phyloP scores from a whole-genome alignment of 2,113 vertebrate genomes.

The Oncorhynchus keta region DNA sequence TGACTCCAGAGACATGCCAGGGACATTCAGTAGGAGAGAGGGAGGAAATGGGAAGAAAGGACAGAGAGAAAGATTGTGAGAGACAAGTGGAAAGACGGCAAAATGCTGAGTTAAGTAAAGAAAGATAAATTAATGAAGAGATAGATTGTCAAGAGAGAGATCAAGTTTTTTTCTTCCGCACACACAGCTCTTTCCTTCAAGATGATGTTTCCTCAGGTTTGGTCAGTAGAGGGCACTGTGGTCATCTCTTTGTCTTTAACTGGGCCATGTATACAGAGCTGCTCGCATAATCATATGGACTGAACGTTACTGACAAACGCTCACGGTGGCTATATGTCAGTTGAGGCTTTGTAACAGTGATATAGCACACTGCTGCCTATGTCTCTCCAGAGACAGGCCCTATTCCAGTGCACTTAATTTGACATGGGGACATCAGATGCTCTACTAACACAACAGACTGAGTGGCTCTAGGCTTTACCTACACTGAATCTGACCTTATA shows the following conservation, averaged over 20 bases:
- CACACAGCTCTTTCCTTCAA: background rate
- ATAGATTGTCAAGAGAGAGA: background rate
- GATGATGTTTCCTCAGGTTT: background rate
- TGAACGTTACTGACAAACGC: background rate
- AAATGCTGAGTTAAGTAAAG: background rate
- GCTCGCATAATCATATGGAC: background rate
- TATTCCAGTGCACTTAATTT: background rate
- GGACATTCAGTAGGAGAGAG: background rate
- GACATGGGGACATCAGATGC: background rate
- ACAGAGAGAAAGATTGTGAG: background rate
- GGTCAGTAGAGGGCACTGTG: conserved; percentile 48
- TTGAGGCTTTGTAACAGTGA: background rate
- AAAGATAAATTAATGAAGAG: background rate
- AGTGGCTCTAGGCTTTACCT: background rate
- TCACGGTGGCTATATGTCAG: background rate
- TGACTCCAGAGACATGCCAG: conserved; percentile 16
- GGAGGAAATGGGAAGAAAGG: background rate
- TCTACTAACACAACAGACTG: background rate
- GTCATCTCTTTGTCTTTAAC: conserved; percentile 24
- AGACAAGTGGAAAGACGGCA: background rate
- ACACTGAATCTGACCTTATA: background rate
- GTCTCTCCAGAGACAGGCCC: background rate
- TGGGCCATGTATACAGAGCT: background rate
- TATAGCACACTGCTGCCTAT: background rate
- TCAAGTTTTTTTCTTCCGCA: background rate